These are phyloP conservation scores for Hozukius guyotensis DNA, from an alignment of 2,797 vertebrate species.

Conservation along the genomic window DNA sequence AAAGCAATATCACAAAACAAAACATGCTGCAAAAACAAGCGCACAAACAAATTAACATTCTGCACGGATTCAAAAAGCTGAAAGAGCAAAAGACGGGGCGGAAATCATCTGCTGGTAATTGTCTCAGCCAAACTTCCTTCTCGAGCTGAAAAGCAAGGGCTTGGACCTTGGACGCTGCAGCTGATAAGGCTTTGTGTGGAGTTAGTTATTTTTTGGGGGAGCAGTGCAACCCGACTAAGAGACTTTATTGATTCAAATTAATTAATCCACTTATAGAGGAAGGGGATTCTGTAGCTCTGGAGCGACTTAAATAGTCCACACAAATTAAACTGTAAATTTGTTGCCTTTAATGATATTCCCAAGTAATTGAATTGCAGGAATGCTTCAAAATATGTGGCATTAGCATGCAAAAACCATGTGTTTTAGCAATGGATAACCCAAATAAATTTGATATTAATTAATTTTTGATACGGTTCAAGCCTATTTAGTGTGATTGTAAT, in stretches of 20 bases:
- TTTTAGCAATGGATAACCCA: conserved; percentile 84
- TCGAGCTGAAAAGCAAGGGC: conserved; percentile 56
- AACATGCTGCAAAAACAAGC: conserved; percentile 8
- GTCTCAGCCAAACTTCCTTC: conserved; percentile 65
- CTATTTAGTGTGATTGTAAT: conserved; percentile 78
- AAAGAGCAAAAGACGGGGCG: conserved; percentile 24
- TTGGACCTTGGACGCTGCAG: conserved; percentile 65
- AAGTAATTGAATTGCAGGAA: conserved; percentile 85
- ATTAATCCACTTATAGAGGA: conserved; percentile 86
- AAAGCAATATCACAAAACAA: conserved; percentile 17
- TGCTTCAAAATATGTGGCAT: conserved; percentile 82
- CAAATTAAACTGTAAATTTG: conserved; percentile 85
- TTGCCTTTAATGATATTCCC: conserved; percentile 85
- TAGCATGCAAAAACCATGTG: conserved; percentile 80
- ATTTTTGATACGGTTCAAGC: conserved; percentile 82
- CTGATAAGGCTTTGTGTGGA: conserved; percentile 75
- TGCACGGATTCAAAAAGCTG: conserved; percentile 22
- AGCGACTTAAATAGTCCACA: conserved; percentile 82
- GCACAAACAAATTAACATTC: conserved; percentile 39
- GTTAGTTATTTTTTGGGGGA: conserved; percentile 68
- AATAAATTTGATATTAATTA: conserved; percentile 85
- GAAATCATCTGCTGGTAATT: conserved; percentile 62
- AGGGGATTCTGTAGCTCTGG: conserved; percentile 78
- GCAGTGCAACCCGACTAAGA: conserved; percentile 71
- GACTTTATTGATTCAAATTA: conserved; percentile 88